Evolutionary conservation across 2,888 invertebrate genomes (phyloP).

Genomic region (Caenorhabditis uteleia): DNA sequence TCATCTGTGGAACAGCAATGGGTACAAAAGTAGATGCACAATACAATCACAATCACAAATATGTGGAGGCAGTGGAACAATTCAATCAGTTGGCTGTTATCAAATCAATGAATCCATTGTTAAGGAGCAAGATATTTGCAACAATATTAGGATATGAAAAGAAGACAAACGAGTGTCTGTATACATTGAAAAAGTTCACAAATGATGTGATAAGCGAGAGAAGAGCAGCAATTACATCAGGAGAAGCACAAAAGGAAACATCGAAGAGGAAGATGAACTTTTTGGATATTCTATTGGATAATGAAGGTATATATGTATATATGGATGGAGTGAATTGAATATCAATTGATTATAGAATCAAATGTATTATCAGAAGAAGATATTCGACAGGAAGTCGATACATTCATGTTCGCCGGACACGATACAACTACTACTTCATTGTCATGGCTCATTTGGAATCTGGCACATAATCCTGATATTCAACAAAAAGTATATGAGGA

Average conservation of each 20-base stretch:
- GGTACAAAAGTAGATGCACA: constrained; percentile 58
- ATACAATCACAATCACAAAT: constrained; percentile 51
- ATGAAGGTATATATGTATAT: too few species aligned
- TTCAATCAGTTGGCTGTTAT: constrained; percentile 36
- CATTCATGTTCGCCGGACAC: constrained; percentile 73
- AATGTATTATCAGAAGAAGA: constrained; percentile 70
- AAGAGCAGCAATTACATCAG: constrained; percentile 11
- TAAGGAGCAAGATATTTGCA: background rate
- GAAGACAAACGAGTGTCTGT: background rate
- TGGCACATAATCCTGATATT: constrained; percentile 70
- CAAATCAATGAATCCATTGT: background rate
- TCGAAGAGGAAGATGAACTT: constrained; percentile 68
- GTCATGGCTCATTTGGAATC: constrained; percentile 70
- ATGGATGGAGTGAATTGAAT: too few species aligned
- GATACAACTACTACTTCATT: constrained; percentile 71
- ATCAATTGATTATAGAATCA: too few species aligned
- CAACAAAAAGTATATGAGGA: constrained; percentile 63
- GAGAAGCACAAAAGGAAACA: constrained; percentile 25
- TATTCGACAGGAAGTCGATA: constrained; percentile 70
- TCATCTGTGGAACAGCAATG: constrained; percentile 65
- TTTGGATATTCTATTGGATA: constrained; percentile 72
- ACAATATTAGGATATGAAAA: constrained; percentile 1
- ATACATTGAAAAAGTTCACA: background rate
- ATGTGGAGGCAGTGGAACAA: constrained; percentile 57
- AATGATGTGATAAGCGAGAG: constrained; percentile 21